Evolutionary conservation across 2,113 vertebrate species (phyloP).

Genomic region (Ptilorrhoa leucosticta): DNA sequence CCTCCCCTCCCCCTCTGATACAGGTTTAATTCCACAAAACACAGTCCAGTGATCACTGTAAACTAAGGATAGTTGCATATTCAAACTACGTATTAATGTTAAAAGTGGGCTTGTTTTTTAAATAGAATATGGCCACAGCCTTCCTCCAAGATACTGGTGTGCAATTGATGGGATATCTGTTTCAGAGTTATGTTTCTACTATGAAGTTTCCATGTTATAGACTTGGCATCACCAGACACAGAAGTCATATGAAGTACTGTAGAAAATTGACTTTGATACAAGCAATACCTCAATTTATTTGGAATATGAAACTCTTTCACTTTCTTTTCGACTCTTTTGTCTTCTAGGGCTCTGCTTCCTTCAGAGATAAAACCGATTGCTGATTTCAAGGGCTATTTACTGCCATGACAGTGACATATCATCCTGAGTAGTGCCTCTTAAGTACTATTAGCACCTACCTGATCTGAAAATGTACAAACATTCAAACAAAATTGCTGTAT

Average conservation of each 20-base stretch:
- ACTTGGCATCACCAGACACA: background rate
- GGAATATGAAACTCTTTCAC: background rate
- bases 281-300: background rate
- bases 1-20: fast-evolving
- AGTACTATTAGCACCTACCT: conserved; percentile 15
- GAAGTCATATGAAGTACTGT: background rate
- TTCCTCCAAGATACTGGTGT: background rate
- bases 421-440: background rate
- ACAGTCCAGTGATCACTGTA: background rate
- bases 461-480: conserved; percentile 31
- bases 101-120: background rate
- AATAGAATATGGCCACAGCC: background rate
- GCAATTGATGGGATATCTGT: background rate
- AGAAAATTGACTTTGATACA: background rate
- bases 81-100: background rate
- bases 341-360: background rate
- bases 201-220: background rate
- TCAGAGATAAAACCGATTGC: background rate
- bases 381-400: conserved; percentile 5
- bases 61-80: background rate
- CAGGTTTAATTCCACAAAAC: background rate
- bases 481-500: conserved; percentile 1
- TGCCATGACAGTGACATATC: conserved; percentile 1
- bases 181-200: background rate
- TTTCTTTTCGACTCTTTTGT: background rate